Base-by-base conservation (phyloP, 2,113 vertebrate species). In the Tachycineta bicolor region DNA sequence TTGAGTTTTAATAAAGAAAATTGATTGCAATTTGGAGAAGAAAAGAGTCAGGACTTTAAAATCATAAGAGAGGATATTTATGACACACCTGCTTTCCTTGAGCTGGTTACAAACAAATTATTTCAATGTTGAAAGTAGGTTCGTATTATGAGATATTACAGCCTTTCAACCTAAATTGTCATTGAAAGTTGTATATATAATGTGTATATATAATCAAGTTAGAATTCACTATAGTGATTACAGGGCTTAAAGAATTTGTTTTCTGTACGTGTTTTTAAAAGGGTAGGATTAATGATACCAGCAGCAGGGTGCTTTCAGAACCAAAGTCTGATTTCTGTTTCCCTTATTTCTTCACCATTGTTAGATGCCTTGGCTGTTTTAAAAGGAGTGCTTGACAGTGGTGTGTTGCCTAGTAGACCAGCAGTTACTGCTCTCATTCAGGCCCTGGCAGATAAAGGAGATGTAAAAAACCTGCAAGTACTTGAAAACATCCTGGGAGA, bases 351-450 rank as follows among this genome's bases (percentile, higher is more conserved):
- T 69, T 80, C 19, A 43, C 77, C 11, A 44, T 39, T 44, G 11
- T 76, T 95, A 99, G 99, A 98, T 75, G 99, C 98, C 41, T 10
- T 99, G 5, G 82, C 90, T 52, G 95, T 79, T 15, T 44, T 99
- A 26, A 98, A 97, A 95, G 91, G 74, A 12, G 91, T 98, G 93
- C 73, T 99, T 84, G 92, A 98, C 83, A 78, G 37, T 4, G 67
- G 97, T 12, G 47, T 95, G 12, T 74, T 97, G 33, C 99, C 99
- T 17, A 88, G 83, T 7, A 90, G 50, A 47, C 1, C 97, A 12
- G 89, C 99, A 37, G 47, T 98, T 92, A 97, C 58, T 64, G 92
- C 96, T 19, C 96, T 99, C 63, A 88, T 98, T 84, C 98, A 99
- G 96, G 86, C 97, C 5, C 84, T 99, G 13, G 98, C 97, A 53